Percentiles rank a stretch among this genome's conserved stretches.
Evolutionary conservation across 2,113 vertebrate species (phyloP).

Genomic region (chimpanzee (Pan troglodytes)): DNA sequence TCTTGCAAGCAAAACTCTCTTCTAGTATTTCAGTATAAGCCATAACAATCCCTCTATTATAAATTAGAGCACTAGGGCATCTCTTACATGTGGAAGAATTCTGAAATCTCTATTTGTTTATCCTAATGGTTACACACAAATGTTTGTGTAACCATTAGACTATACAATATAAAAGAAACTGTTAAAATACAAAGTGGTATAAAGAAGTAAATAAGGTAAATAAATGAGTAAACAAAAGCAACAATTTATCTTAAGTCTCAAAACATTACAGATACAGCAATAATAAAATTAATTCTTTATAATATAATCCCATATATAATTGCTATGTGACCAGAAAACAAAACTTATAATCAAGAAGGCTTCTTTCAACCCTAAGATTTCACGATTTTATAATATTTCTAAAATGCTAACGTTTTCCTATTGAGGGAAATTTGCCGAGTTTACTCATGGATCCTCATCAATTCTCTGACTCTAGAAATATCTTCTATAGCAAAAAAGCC

Average conservation of each 20-base stretch:
- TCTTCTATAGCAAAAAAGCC: not conserved
- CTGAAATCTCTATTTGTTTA: constrained; percentile 1
- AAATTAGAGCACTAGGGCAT: not conserved
- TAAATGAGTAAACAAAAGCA: not conserved
- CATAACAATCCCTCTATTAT: not conserved
- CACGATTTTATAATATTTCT: not conserved
- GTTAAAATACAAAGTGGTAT: not conserved
- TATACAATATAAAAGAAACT: constrained; percentile 5
- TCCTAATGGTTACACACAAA: not conserved
- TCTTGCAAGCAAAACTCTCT: not conserved
- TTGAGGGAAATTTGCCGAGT: not conserved
- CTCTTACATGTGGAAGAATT: not conserved
- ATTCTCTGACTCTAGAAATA: constrained; percentile 14
- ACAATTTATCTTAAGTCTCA: not conserved
- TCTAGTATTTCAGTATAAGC: not conserved
- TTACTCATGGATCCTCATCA: not conserved
- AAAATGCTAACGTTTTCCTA: not conserved
- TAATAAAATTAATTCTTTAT: not conserved
- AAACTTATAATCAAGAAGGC: not conserved
- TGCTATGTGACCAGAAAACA: not conserved
- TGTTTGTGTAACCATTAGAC: not conserved
- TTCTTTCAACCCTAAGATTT: not conserved
- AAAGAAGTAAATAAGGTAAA: not conserved
- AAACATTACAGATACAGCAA: constrained; percentile 16
- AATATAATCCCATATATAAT: not conserved